Conservation (phyloP, 2,113 vertebrate species). For the Marmota monax region DNA sequence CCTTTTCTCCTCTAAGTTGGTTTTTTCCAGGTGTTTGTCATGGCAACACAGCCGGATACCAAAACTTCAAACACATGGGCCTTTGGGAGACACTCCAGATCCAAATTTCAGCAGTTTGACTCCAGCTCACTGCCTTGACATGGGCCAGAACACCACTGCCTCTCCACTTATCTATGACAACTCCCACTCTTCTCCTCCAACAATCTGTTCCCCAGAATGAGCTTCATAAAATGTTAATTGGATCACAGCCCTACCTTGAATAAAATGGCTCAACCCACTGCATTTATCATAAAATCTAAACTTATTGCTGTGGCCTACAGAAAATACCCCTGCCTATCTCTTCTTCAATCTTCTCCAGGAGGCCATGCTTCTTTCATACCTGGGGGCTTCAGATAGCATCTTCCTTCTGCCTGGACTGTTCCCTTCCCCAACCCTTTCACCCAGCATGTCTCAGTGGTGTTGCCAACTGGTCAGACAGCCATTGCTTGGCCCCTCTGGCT, state of each 20-base stretch:
- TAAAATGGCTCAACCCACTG: neutral
- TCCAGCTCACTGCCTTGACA: neutral
- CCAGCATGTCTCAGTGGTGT: neutral
- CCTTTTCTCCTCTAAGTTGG: neutral
- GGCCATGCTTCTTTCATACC: neutral
- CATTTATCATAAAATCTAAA: neutral
- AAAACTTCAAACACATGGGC: neutral
- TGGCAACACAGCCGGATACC: neutral
- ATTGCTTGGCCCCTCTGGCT: neutral
- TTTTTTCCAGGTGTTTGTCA: neutral
- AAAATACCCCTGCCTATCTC: neutral
- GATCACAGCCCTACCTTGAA: neutral
- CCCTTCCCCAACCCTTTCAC: accelerated
- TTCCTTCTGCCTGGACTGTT: neutral
- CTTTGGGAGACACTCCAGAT: neutral
- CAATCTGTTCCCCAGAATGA: neutral
- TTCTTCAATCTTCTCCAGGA: neutral
- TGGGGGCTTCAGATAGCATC: neutral
- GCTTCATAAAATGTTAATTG: neutral
- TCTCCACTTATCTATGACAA: neutral
- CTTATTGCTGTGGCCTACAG: neutral
- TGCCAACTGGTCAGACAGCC: neutral
- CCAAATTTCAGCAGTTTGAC: neutral
- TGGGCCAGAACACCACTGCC: neutral
- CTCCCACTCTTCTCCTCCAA: neutral